Evolutionary conservation across 2,113 vertebrate genomes (phyloP).

Genomic region (Raphicerus campestris): DNA sequence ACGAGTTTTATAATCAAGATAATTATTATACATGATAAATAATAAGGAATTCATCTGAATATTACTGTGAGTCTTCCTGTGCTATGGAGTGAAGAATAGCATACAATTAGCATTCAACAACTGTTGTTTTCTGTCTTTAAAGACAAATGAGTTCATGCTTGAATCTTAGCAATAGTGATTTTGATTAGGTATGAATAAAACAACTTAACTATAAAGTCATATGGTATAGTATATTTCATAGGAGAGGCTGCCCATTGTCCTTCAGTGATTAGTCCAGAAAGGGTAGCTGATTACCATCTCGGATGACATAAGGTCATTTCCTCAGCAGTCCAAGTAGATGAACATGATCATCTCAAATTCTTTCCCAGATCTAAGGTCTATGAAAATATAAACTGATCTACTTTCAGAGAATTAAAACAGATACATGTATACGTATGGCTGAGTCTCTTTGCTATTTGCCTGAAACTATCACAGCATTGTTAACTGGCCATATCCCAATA

Average conservation of each 20-base stretch:
- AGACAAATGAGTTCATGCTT: slow-evolving; percentile 6
- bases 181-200: slow-evolving; percentile 15
- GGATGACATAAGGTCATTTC: not conserved
- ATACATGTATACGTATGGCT: not conserved
- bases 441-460: not conserved
- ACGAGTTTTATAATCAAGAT: not conserved
- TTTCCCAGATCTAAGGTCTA: not conserved
- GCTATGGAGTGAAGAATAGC: not conserved
- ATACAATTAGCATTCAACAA: slow-evolving; percentile 5
- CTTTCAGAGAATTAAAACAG: not conserved
- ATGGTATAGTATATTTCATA: not conserved
- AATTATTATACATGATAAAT: not conserved
- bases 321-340: not conserved
- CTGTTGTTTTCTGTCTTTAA: not conserved
- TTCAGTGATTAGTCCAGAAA: not conserved
- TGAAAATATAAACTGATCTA: slow-evolving; percentile 38
- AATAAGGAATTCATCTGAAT: not conserved
- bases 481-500: not conserved
- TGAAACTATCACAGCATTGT: not conserved
- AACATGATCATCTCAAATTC: not conserved
- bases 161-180: not conserved
- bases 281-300: not conserved
- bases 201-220: not conserved
- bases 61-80: not conserved
- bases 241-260: not conserved